Evolutionary conservation across 2,797 vertebrate species (phyloP), one percentile per base, ranked within the genome.

Genomic region (Paguma larvata): DNA sequence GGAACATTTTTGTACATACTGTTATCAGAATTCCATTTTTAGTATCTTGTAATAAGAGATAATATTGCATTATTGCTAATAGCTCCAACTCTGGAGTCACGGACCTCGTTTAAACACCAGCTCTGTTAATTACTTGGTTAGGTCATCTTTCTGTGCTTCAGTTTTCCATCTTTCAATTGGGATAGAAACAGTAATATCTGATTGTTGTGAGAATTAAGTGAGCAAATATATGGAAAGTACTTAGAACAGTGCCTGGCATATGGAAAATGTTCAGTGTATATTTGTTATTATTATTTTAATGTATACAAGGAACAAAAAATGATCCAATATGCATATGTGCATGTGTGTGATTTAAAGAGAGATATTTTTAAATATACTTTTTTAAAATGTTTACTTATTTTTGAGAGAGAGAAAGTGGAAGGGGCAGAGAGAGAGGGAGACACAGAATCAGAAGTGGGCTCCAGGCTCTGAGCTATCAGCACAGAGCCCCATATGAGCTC

Each of bases 281-380:
- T 78, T 38, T 44, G 46, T 72, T 70, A 82, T 75, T 86, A 56
- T 77, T 78, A 30, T 51, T 79, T 85, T 72, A 90, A 65, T 88
- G 1, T 53, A 23, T 63, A 19, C 5, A 70, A 19, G 16, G 2
- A 9, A 88, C 18, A 94, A 93, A 89, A 89, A n/a, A 32, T 46
- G 53, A 2, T 62, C 6, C 70, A 67, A 12, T 46, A 16, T 63
- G 25, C 65, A 6, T 82, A 6, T 62, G 2, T 91, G 11, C n/a
- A n/a, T 16, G 18, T 91, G 8, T 89, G 6, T 92, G 77, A 85
- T 73, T 84, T 95, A 77, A 67, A 91, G 34, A 72, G 25, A 68
- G 1, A 46, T 3, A 34, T 75, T 85, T 44, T 93, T 23, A 73
- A 62, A 75, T 18, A 21, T 85, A 51, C 51, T 0, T 70, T 91